phyloP scores from a whole-genome alignment of 2,888 invertebrate species.

The Mamestra brassicae region DNA sequence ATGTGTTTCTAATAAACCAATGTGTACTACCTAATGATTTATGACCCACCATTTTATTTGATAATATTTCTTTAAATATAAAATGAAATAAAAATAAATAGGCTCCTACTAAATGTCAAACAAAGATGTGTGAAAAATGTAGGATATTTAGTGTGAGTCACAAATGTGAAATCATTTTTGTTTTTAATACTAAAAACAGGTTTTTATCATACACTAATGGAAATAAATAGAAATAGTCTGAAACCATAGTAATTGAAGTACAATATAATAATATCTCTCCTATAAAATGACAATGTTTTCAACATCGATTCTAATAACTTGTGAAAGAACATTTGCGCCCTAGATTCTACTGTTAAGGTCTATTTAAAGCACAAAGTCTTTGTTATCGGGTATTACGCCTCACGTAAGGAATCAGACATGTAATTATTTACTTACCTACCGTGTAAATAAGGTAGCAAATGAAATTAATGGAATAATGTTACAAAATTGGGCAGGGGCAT shows the following conservation, averaged over 20 bases:
- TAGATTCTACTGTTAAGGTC: background rate
- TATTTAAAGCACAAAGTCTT: constrained; percentile 20
- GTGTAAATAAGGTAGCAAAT: constrained; percentile 20
- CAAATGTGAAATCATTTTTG: background rate
- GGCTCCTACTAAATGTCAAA: background rate
- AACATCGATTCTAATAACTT: background rate
- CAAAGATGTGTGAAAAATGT: too few species aligned
- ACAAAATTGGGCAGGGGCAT: constrained; percentile 7
- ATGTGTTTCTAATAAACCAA: constrained; percentile 24
- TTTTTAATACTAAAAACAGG: too few species aligned
- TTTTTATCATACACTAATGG: background rate
- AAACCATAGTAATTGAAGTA: too few species aligned
- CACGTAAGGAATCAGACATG: constrained; percentile 7
- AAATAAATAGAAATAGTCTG: background rate
- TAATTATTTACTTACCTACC: constrained; percentile 19
- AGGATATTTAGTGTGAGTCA: background rate
- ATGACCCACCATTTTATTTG: background rate
- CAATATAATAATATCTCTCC: background rate
- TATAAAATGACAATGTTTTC: background rate
- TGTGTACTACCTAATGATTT: background rate
- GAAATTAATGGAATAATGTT: constrained; percentile 8
- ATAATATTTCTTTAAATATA: background rate
- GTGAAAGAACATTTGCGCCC: constrained; percentile 43
- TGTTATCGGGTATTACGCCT: constrained; percentile 1
- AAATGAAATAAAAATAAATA: background rate